These are phyloP conservation scores for Macropis europaea DNA, from an alignment of 2,888 invertebrate species.

Conservation along the genomic window DNA sequence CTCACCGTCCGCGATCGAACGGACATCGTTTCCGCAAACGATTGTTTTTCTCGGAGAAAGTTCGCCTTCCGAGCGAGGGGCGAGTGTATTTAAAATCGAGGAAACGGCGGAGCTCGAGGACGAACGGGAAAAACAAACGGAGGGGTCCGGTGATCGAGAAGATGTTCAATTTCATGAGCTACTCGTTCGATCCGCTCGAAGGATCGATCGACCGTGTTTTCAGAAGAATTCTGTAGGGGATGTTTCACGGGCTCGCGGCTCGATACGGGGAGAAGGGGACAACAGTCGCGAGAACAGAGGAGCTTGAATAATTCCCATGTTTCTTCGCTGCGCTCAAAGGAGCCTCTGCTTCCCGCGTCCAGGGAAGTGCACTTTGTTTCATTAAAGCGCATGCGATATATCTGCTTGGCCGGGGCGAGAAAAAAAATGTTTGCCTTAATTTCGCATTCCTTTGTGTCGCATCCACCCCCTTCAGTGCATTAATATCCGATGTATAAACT, in stretches of 20 bases:
- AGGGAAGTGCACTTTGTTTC: constrained; percentile 52
- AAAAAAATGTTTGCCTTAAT: constrained; percentile 58
- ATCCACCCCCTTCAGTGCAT: constrained; percentile 33
- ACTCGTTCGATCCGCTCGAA: neutral
- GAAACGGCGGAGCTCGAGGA: neutral
- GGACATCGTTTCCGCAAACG: neutral
- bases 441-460: constrained; percentile 55
- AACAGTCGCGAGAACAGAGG: constrained; percentile 6
- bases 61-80: too few relatives aligned
- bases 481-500: constrained; percentile 43
- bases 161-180: neutral
- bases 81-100: too few relatives aligned
- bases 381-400: constrained; percentile 51
- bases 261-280: neutral
- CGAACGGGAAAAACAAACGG: neutral
- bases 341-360: constrained; percentile 13
- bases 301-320: constrained; percentile 41
- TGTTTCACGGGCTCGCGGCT: constrained; percentile 7
- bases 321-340: constrained; percentile 31
- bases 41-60: too few relatives aligned
- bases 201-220: neutral
- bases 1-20: neutral
- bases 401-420: constrained; percentile 20
- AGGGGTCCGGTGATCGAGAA: neutral
- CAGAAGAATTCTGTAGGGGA: neutral